A percentile compares a stretch with the other conserved stretches of the same genome.
phyloP scores from a whole-genome alignment of 2,888 invertebrate genomes.

The Dryadula phaetusa region DNA sequence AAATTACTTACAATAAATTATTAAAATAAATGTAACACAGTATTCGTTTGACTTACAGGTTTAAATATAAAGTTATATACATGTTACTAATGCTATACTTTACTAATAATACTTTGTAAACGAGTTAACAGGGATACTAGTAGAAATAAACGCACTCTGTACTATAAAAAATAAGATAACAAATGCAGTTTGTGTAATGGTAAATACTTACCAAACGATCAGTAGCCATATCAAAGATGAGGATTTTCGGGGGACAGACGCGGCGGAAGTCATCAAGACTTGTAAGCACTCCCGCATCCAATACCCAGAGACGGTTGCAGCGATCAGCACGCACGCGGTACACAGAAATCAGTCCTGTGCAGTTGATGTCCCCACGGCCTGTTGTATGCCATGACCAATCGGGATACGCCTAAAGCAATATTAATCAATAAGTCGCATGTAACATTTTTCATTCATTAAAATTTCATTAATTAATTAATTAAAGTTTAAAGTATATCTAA shows the following conservation, averaged over 20 bases:
- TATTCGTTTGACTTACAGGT: too few species aligned
- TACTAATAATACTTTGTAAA: too few species aligned
- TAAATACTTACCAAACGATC: conserved; percentile 84
- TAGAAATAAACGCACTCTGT: too few species aligned
- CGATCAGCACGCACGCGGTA: conserved; percentile 90
- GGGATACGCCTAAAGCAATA: conserved; percentile 85
- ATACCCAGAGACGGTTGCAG: conserved; percentile 93
- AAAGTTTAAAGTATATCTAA: too few species aligned
- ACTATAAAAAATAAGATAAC: too few species aligned
- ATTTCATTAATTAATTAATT: too few species aligned
- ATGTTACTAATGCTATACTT: too few species aligned
- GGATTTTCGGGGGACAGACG: conserved; percentile 91
- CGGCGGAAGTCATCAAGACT: conserved; percentile 87
- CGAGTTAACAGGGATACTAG: too few species aligned
- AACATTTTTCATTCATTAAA: neutral
- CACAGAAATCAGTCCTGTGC: conserved; percentile 90
- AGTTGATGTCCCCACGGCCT: conserved; percentile 88
- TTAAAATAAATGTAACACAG: too few species aligned
- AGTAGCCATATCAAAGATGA: conserved; percentile 91
- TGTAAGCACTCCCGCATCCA: conserved; percentile 90
- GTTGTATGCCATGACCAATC: conserved; percentile 91
- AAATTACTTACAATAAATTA: too few species aligned
- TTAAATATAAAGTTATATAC: too few species aligned
- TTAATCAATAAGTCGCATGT: conserved; percentile 16
- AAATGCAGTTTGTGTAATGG: neutral